Evolutionary conservation across 53 echinoderm and acorn worm genomes (phyloP), one percentile per base, ranked within the genome.

Genomic region (Hippasteria phrygiana): DNA sequence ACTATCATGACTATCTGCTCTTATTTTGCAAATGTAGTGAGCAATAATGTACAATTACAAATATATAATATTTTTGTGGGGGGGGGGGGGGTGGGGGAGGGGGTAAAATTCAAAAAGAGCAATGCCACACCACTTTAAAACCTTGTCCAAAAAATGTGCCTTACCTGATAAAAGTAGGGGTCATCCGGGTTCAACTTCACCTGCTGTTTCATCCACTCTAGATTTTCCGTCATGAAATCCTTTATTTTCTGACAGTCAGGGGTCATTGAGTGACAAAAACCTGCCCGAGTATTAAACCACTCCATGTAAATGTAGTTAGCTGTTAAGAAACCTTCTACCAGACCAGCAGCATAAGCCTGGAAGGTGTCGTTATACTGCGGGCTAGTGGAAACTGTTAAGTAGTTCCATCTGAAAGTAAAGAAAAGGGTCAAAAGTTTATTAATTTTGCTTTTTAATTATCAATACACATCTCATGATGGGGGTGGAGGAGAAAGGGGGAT

Each of bases 311-410:
- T 96, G 91, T 81, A 93, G 18, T 84, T 63, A 0, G 94, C 83
- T 0, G 99, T 87, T 18, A 91, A 73, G 20, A 91, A 91, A 22
- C 99, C 99, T 77, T 99, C 99, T 9, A 93, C 71, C 13, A 91
- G 72, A 9, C 99, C 99, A n/a, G 99, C 99, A 11, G 96, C 99
- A 43, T 93, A 99, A 31, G 99, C 91, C 38, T 99, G 99, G 62
- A 89, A 56, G 18, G 87, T 31, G 82, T 99, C 99, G 39, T 76
- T 74, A 71, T 94, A 96, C 10, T 87, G 56, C 4, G 75, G 75
- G 56, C 89, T 99, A 43, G 99, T 99, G 16, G 93, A 92, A 13
- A 99, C 91, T 16, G 94, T 99, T 22, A 99, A 81, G 69, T 93
- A 91, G 7, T 93, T 82, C 96, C 96, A 99, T 72, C 99, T 99